Percentiles rank a stretch among this genome's conserved stretches.
These are phyloP conservation scores for Caenorhabditis sinica DNA, from an alignment of 2,888 invertebrate genomes.

Conservation along the genomic window DNA sequence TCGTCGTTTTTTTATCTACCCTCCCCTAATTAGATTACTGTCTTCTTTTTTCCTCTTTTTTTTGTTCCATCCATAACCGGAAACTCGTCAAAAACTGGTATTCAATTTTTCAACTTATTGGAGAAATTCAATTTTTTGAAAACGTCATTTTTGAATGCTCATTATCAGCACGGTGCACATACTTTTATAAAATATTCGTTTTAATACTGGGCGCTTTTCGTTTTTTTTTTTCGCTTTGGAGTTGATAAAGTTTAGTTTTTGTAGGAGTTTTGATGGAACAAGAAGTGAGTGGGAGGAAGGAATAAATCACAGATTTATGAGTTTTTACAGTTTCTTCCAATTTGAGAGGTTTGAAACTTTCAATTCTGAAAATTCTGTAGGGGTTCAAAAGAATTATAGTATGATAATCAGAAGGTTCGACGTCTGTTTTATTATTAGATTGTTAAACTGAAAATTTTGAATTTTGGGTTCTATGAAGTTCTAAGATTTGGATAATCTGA, in stretches of 20 bases:
- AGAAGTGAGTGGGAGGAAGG: background rate
- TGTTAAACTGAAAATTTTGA: too few relatives aligned
- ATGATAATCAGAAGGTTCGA: too few relatives aligned
- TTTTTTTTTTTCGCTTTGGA: background rate
- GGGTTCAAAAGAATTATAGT: too few relatives aligned
- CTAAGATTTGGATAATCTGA: too few relatives aligned
- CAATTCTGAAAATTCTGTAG: too few relatives aligned
- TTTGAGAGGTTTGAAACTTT: background rate
- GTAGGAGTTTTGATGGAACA: background rate
- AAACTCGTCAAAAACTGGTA: background rate
- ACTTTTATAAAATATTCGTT: slow-evolving; percentile 2
- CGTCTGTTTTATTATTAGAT: too few relatives aligned
- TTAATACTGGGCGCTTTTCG: slow-evolving; percentile 12
- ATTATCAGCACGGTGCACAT: slow-evolving; percentile 30
- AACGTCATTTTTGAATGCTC: slow-evolving; percentile 36
- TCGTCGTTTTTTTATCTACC: too few relatives aligned
- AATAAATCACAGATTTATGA: background rate
- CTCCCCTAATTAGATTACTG: background rate
- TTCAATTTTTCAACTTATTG: background rate
- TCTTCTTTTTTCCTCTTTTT: background rate
- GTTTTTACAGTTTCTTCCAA: background rate
- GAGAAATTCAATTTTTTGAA: background rate
- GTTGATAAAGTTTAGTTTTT: slow-evolving; percentile 9
- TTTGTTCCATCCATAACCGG: background rate
- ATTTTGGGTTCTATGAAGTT: too few relatives aligned